A percentile compares a stretch with the other conserved stretches of the same genome.
Evolutionary conservation across 2,113 vertebrate species (phyloP).

Genomic region (Rhadina sibilatrix): DNA sequence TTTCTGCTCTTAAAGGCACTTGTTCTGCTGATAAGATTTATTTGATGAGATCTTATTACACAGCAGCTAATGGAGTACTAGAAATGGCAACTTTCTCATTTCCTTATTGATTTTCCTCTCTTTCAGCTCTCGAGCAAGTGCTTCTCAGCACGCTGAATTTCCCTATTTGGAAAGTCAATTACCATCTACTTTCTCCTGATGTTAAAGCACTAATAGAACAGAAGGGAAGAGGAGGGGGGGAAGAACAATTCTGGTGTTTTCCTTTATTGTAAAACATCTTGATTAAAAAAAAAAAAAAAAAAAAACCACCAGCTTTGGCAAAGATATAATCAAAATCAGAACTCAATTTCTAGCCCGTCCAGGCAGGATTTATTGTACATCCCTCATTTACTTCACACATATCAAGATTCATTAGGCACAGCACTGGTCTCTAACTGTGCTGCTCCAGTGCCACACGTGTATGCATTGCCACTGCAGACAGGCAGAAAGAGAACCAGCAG

Average conservation of each 20-base stretch:
- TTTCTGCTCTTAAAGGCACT: not conserved
- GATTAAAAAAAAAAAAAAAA: not conserved
- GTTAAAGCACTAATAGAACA: not conserved
- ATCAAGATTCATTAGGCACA: not conserved
- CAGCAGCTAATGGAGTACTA: not conserved
- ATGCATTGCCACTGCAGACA: not conserved
- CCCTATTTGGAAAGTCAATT: not conserved
- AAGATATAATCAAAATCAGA: not conserved
- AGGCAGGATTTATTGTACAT: not conserved
- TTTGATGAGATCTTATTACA: not conserved
- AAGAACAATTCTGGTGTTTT: not conserved
- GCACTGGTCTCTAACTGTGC: not conserved
- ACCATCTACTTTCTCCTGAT: not conserved
- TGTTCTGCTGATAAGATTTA: not conserved
- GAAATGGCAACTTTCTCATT: not conserved
- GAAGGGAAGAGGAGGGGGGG: not conserved
- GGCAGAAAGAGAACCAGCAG: not conserved
- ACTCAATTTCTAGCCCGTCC: accelerated
- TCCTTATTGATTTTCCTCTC: conserved; percentile 20
- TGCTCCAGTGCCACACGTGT: accelerated
- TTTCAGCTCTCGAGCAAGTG: not conserved
- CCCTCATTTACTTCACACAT: not conserved
- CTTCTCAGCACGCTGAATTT: not conserved
- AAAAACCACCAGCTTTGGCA: not conserved
- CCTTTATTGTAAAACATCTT: not conserved